A percentile compares a stretch with the other conserved stretches of the same genome.
phyloP scores from a whole-genome alignment of 1,140 invertebrate genomes.

The Trichoplusia ni region DNA sequence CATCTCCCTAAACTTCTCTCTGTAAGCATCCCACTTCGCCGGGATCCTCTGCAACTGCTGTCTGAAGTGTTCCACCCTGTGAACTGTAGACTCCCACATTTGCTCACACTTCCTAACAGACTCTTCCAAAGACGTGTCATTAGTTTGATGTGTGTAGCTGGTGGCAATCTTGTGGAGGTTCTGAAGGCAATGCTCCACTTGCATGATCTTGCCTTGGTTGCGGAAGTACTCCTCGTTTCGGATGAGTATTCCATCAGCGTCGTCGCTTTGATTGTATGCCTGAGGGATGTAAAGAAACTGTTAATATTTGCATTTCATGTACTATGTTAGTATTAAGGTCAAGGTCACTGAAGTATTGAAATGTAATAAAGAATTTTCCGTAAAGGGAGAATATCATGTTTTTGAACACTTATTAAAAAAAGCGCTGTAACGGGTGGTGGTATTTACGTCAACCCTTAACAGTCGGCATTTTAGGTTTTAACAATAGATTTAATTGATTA shows the following conservation, averaged over 20 bases:
- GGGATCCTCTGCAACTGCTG: conserved; percentile 93
- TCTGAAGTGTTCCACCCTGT: conserved; percentile 86
- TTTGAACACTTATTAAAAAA: no score
- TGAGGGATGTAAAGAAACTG: conserved; percentile 29
- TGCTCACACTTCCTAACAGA: conserved; percentile 86
- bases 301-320: neutral
- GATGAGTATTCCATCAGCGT: conserved; percentile 88
- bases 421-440: no score
- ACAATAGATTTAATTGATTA: no score
- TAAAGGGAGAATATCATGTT: no score
- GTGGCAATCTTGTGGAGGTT: conserved; percentile 87
- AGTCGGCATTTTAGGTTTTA: no score
- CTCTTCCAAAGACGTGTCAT: conserved; percentile 85
- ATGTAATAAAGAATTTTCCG: no score
- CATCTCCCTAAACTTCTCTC: conserved; percentile 91
- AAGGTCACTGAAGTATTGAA: no score
- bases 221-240: conserved; percentile 90
- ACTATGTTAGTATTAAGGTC: no score
- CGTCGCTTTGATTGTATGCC: conserved; percentile 92
- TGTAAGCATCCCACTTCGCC: conserved; percentile 94
- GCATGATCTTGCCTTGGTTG: conserved; percentile 85
- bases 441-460: no score
- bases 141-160: conserved; percentile 85
- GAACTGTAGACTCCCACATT: conserved; percentile 87
- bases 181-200: conserved; percentile 88